Base-by-base conservation (phyloP, 1,140 invertebrate genomes). In the Lordiphosa mommai region DNA sequence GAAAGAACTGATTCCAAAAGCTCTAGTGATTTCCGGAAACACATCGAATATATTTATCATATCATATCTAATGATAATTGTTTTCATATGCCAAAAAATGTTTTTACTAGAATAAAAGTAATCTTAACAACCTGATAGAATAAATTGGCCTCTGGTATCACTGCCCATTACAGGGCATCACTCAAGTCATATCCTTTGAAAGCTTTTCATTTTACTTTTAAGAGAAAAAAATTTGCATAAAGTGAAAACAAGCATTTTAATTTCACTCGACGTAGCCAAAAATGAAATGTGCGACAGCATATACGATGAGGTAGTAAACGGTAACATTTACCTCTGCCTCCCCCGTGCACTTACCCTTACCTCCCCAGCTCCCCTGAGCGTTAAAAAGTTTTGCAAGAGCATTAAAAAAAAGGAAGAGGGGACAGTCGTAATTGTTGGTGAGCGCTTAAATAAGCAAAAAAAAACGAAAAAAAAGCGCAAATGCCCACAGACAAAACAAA, bases 171-270 rank as follows among this genome's bases (percentile, higher is more conserved):
- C 7, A 7, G 14, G 40, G 0, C 9, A 0, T 9, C 8, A 17
- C 8, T 32, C 48, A 7, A 44, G 27, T 46, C 37, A 37, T 34
- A 64, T 47, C 32, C 23, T 56, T 49, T 38, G 23, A 20, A 57
- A 43, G 55, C 61, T 66, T 69, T 68, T 67, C 47, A 46, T 60
- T 76, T 73, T 72, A 64, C 57, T 71, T 69, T 61, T 44, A 65
- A 61, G 47, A 65, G 16, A 8, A 33, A 57, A 43, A 73, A 84
- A 84, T 84, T 84, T 84, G 72, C 77, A 84, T 84, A 84, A 84
- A 84, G 77, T 84, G 77, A 84, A 84, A 84, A 84, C 77, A 84
- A 84, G 77, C 77, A 84, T 84, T 84, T 84, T 84, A 84, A 84
- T 84, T 84, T 84, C 50, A 65, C 77, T 85, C 77, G 77, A 64